These are phyloP conservation scores for Drosophila recens DNA, from an alignment of 2,888 invertebrate genomes.

Conservation along the genomic window DNA sequence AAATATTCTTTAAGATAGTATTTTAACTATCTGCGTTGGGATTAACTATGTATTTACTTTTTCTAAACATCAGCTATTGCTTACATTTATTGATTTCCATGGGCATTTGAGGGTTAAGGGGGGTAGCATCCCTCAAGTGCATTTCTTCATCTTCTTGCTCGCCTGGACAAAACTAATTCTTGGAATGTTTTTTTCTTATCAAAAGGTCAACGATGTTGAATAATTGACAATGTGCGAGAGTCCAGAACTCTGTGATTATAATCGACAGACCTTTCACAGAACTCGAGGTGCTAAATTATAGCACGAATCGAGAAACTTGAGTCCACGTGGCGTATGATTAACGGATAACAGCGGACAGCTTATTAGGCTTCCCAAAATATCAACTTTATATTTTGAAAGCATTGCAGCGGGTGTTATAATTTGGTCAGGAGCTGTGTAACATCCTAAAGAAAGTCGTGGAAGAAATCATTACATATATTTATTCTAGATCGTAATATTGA, in stretches of 20 bases:
- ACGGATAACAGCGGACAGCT: constrained; percentile 41
- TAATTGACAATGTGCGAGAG: constrained; percentile 2
- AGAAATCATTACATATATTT: no score
- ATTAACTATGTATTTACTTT: no score
- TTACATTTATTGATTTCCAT: no score
- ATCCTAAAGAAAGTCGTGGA: no score
- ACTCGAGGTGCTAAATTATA: constrained; percentile 25
- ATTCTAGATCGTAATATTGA: no score
- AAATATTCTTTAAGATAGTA: no score
- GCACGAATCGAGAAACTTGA: constrained; percentile 16
- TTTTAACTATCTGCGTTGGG: no score
- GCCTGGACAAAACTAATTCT: background rate
- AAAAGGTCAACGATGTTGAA: constrained; percentile 35
- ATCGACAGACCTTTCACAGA: background rate
- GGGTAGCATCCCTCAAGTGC: background rate
- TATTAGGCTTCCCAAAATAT: constrained; percentile 23
- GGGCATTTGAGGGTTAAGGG: no score
- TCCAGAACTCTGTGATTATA: background rate
- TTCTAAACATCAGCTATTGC: no score
- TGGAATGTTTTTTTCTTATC: background rate
- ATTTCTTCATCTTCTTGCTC: no score
- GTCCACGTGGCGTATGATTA: constrained; percentile 72
- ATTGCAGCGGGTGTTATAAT: background rate
- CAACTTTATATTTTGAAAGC: background rate
- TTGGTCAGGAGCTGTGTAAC: background rate